Conservation (phyloP, 2,113 vertebrate species). For the Syngnathoides biaculeatus region DNA sequence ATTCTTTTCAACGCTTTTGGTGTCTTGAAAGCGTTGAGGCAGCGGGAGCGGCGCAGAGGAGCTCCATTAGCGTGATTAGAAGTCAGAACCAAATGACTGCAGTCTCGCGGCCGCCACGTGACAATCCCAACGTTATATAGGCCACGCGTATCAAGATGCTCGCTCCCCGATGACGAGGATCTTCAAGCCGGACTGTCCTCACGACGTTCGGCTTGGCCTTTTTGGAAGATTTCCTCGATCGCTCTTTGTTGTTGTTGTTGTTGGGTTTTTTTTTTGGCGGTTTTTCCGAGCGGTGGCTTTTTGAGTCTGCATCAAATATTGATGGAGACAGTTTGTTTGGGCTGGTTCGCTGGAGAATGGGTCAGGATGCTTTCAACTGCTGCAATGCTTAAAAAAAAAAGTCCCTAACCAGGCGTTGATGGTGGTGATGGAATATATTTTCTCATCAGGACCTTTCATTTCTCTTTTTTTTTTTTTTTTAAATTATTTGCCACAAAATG, state of each 20-base stretch:
- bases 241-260: constrained; percentile 8
- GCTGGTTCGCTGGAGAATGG: constrained; percentile 46
- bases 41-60: neutral
- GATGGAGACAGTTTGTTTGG: constrained; percentile 64
- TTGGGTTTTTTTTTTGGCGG: too few species aligned
- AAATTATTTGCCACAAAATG: constrained; percentile 16
- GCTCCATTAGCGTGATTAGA: constrained; percentile 73
- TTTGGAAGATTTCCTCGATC: constrained; percentile 12
- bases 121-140: constrained; percentile 57
- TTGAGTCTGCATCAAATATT: constrained; percentile 58
- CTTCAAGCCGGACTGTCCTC: neutral
- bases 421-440: constrained; percentile 12
- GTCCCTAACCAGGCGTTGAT: constrained; percentile 27
- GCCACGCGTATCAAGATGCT: constrained; percentile 32
- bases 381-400: neutral
- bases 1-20: constrained; percentile 39
- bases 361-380: constrained; percentile 60
- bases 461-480: too few species aligned
- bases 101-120: constrained; percentile 60
- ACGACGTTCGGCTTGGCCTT: constrained; percentile 3
- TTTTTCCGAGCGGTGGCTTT: constrained; percentile 6
- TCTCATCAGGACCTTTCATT: neutral
- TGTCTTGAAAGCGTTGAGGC: too few species aligned
- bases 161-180: constrained; percentile 13
- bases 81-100: constrained; percentile 70